These are phyloP conservation scores for Acronicta psi DNA, from an alignment of 2,888 invertebrate genomes.

Conservation along the genomic window DNA sequence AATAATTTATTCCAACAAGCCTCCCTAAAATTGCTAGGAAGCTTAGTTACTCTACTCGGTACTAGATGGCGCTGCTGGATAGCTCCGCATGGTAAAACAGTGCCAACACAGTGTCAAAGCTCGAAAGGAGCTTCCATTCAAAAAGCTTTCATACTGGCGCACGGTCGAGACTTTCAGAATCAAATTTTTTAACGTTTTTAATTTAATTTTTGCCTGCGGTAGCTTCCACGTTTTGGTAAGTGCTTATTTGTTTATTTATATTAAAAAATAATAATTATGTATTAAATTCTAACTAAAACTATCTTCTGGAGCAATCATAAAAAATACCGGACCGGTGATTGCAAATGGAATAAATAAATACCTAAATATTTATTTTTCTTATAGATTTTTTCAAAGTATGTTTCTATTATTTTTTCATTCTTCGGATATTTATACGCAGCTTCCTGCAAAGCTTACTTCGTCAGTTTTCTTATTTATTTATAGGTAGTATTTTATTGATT, in stretches of 20 bases:
- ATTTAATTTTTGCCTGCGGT: conserved; percentile 10
- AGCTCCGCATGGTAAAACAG: conserved; percentile 53
- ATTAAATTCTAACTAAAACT: no score
- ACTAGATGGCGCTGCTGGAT: conserved; percentile 70
- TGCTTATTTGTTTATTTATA: conserved; percentile 3
- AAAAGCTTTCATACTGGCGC: conserved; percentile 55
- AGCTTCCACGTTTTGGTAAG: conserved; percentile 28
- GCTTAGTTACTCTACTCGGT: conserved; percentile 62
- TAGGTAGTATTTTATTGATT: no score
- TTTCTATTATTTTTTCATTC: no score
- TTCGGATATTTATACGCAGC: no score
- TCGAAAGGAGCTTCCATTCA: conserved; percentile 56
- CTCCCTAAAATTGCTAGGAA: conserved; percentile 18
- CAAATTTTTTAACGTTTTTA: conserved; percentile 7
- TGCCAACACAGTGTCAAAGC: conserved; percentile 34
- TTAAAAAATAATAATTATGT: neutral
- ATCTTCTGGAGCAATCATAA: no score
- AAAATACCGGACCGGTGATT: no score
- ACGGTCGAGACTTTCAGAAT: conserved; percentile 43
- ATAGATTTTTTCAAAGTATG: no score
- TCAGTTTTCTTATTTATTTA: no score
- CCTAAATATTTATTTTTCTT: no score
- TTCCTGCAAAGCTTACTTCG: no score
- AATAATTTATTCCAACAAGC: conserved; percentile 22
- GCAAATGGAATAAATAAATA: no score